Conservation (phyloP, 2,113 vertebrate genomes). For the Jaculus jaculus region DNA sequence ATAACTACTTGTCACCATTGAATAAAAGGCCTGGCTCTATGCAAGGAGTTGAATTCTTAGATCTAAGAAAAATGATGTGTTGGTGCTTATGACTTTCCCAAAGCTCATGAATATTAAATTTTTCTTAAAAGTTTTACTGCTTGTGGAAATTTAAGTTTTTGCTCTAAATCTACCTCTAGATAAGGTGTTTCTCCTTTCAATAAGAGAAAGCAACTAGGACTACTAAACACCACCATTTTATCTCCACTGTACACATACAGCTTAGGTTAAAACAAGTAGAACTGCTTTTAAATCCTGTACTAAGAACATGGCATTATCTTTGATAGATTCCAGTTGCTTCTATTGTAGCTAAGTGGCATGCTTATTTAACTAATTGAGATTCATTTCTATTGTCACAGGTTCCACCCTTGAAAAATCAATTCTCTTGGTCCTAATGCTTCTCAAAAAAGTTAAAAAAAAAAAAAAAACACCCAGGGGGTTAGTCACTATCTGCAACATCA, state of each 20-base stretch:
- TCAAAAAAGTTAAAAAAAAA: conserved; percentile 10
- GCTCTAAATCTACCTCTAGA: conserved; percentile 34
- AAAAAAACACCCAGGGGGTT: no score
- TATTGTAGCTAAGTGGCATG: not conserved
- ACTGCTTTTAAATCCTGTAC: not conserved
- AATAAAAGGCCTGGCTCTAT: conserved; percentile 6
- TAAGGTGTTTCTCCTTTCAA: conserved; percentile 38
- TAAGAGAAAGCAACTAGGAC: conserved; percentile 33
- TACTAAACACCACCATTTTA: conserved; percentile 30
- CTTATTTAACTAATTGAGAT: not conserved
- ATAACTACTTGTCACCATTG: not conserved
- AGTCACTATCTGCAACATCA: not conserved
- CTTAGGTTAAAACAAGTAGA: conserved; percentile 19
- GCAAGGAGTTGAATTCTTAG: not conserved
- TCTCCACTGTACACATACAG: not conserved
- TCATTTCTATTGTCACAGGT: not conserved
- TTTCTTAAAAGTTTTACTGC: conserved; percentile 50
- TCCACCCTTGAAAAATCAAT: not conserved
- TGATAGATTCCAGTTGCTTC: not conserved
- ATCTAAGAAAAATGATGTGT: conserved; percentile 16
- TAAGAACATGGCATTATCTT: not conserved
- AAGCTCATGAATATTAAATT: conserved; percentile 61
- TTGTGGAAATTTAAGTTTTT: conserved; percentile 35
- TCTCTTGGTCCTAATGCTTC: not conserved
- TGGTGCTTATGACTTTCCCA: conserved; percentile 6